Base-by-base conservation (phyloP, 2,113 vertebrate species). In the Danionella cerebrum region DNA sequence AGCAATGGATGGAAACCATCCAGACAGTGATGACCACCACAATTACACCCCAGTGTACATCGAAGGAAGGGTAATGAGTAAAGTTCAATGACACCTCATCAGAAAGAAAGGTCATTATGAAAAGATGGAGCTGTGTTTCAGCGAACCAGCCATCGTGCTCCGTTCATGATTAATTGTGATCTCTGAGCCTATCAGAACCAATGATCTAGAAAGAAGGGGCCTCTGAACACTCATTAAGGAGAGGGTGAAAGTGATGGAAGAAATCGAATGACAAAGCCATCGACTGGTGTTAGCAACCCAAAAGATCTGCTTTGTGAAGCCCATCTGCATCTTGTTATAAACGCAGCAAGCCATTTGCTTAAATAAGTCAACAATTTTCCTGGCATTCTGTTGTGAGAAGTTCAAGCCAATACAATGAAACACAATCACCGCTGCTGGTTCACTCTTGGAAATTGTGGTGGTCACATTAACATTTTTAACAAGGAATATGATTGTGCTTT, bases 171-270 rank as follows among this genome's bases (percentile, higher is more conserved):
- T 60, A 60, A 60, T 45, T 60, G 39, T 60, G 39, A 16, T 45
- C 39, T 44, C 24, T 48, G 54, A 68, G 38, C 27, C 71, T 77
- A 77, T 83, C 73, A 33, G 33, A 53, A 53, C 63, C 48, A 69
- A 41, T 14, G 44, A 75, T 83, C 74, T 79, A 63, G 79, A 75
- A 77, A 65, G 71, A 70, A 67, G 68, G 73, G 76, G 78, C 80
- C 75, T 78, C 67, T 71, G 53, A 35, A 50, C 38, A 39, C 70
- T 80, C 78, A 85, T 82, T 85, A 75, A 87, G 76, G 74, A 75
- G 47, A 19, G 70, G 80, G 74, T 35, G 33, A 8, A 47, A 75
- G 25, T 44, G 69, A 82, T 77, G 80, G 76, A 27, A 73, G 53
- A 74, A 47, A 68, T 22, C 62, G 70, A 69, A 65, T 59, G 57